Percentiles rank a stretch among this genome's conserved stretches.
Conservation (phyloP, 1,140 invertebrate species). For the Ladona fulva region DNA sequence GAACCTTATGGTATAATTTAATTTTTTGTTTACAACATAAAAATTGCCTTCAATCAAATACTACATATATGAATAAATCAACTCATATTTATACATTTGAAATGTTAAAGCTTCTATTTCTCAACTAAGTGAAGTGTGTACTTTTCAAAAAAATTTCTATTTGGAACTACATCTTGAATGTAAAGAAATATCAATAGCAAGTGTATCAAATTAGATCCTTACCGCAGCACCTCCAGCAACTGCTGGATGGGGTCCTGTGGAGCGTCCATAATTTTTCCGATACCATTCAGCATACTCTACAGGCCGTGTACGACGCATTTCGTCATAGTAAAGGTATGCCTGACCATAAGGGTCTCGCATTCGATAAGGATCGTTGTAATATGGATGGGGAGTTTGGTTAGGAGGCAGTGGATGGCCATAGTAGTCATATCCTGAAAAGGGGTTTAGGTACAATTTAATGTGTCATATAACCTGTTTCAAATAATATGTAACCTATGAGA, state of each 20-base stretch:
- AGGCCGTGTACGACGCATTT: slow-evolving; percentile 63
- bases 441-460: slow-evolving; percentile 13
- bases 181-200: no score
- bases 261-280: slow-evolving; percentile 49
- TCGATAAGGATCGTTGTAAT: slow-evolving; percentile 41
- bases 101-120: no score
- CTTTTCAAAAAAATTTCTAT: no score
- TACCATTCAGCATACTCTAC: slow-evolving; percentile 67
- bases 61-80: no score
- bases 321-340: slow-evolving; percentile 61
- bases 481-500: no score
- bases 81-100: no score
- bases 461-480: neutral
- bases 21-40: no score
- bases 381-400: slow-evolving; percentile 43
- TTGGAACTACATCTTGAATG: no score
- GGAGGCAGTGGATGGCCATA: slow-evolving; percentile 26
- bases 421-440: slow-evolving; percentile 35
- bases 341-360: slow-evolving; percentile 38
- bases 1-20: no score
- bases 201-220: neutral
- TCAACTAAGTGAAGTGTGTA: no score
- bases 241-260: slow-evolving; percentile 29
- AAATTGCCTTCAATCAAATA: no score
- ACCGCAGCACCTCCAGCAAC: slow-evolving; percentile 28